Base-by-base conservation (phyloP, 2,888 invertebrate genomes). In the Caenorhabditis wallacei region DNA sequence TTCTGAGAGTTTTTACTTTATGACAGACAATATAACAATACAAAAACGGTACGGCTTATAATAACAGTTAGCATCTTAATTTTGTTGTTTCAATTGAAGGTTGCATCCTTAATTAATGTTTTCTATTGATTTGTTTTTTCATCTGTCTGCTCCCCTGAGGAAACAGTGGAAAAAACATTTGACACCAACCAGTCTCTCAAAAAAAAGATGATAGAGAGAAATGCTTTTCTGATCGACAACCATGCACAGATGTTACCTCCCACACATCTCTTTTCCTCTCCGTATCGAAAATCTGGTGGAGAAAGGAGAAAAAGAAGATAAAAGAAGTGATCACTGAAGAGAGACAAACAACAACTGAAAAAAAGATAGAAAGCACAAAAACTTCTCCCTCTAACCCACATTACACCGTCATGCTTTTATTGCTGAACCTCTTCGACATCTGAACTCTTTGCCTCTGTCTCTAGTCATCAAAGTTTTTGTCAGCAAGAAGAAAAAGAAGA, bases 211-310 rank as follows among this genome's bases (percentile, higher is more conserved):
- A 78, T 66, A 13, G 16, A 22, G 16, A 37, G 18, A 53, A 53
- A 53, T 37, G 4, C 37, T 78, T 78, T 53, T 54, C 51, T 61
- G 61, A 76, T 76, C 69, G 69, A 54, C 78, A 59, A 61, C 59
- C 59, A 70, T 66, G 61, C 78, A 78, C 78, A 78, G 78, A 78
- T 78, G 78, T 78, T 78, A 68, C 78, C 78, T 78, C 78, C 78
- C 69, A 78, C 78, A 78, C 78, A 78, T 43, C 43, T 48, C 40
- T 13, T 13, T 40, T 18, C n/a, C 18, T 18, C 8, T 11, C 37
- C 22, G 59, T 35, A 48, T 57, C 70, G 35, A 51, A 57, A 35
- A 66, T 57, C 57, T 66, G 48, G 59, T 54, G 37, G 51, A 40
- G 30, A 61, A 66, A 57, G 54, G 13, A 48, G 46, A 63, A 48